Base-by-base conservation (phyloP, 2,113 vertebrate species). In the Entelurus aequoreus region DNA sequence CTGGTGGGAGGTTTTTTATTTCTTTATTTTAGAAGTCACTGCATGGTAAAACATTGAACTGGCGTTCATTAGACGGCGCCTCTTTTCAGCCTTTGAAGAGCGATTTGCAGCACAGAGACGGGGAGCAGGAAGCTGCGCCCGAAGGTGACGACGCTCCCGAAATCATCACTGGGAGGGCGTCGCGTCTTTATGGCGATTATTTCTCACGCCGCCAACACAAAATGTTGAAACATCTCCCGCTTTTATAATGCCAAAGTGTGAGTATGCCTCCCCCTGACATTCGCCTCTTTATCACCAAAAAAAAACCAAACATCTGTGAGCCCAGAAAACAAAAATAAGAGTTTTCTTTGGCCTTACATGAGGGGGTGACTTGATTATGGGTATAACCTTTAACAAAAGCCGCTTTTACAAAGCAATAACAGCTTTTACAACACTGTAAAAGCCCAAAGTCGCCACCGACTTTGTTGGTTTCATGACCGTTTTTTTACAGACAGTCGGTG, bases 221-320 rank as follows among this genome's bases (percentile, higher is more conserved):
- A 69, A 71, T 69, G 60, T 60, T 80, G 79, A 81, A 76, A 60
- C 11, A 8, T 15, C 66, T 78, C 82, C 79, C 71, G 75, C 55
- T 54, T 71, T 75, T 71, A 48, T 70, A 71, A 80, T 75, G 67
- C 76, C 78, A 70, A 67, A 53, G 68, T 65, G 73, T 38, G 71
- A 82, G 65, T 68, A 72, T 78, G 71, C 69, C 65, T 65, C 69
- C 75, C 67, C 67, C 58, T 73, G 77, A 87, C 82, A 73, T 80
- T 86, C 80, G 73, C 76, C 78, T 87, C 79, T 86, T 79, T 81
- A 82, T 83, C 86, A 80, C n/a, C 78, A 82, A 86, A 82, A 71
- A 71, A 77, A 74, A 79, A 71, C 55, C 69, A 79, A 78, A 78
- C 79, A 82, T 84, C 76, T 88, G 75, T 76, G 65, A 52, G 54